A percentile compares a stretch with the other conserved stretches of the same genome.
Conservation (phyloP, 2,888 invertebrate species). For the Hyposoter didymator region DNA sequence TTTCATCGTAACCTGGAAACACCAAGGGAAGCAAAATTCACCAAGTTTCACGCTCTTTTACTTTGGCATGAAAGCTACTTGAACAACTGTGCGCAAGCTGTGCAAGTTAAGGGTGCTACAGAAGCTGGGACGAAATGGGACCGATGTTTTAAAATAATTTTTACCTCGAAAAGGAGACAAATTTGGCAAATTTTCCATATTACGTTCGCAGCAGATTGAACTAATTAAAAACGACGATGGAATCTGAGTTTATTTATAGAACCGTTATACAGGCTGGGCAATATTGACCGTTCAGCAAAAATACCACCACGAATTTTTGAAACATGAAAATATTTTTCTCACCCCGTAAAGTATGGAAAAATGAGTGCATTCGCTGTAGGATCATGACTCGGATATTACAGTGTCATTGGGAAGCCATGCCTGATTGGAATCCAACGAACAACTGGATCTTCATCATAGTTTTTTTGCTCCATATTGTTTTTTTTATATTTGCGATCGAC, state of each 20-base stretch:
- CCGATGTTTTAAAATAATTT: constrained; percentile 9
- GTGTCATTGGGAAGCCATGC: not conserved
- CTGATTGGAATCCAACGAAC: too few species aligned
- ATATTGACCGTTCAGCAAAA: not conserved
- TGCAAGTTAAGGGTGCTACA: constrained; percentile 4
- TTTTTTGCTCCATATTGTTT: not conserved
- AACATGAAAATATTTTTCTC: not conserved
- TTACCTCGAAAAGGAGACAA: not conserved
- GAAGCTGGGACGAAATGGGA: not conserved
- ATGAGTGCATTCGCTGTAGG: not conserved
- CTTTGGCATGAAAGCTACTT: constrained; percentile 24
- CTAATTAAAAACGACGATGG: not conserved
- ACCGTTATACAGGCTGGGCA: not conserved
- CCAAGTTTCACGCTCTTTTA: constrained; percentile 37
- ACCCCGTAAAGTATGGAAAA: not conserved
- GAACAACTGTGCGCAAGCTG: constrained; percentile 25
- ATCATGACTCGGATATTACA: not conserved
- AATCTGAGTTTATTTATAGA: not conserved
- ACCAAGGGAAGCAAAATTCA: constrained; percentile 32
- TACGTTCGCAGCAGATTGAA: not conserved
- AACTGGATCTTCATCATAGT: too few species aligned
- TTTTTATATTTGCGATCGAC: too few species aligned
- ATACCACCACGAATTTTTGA: not conserved
- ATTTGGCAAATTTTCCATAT: constrained; percentile 2
- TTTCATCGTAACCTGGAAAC: constrained; percentile 28